These are phyloP conservation scores for Cottus gobio DNA, from an alignment of 2,113 vertebrate species.

Conservation along the genomic window DNA sequence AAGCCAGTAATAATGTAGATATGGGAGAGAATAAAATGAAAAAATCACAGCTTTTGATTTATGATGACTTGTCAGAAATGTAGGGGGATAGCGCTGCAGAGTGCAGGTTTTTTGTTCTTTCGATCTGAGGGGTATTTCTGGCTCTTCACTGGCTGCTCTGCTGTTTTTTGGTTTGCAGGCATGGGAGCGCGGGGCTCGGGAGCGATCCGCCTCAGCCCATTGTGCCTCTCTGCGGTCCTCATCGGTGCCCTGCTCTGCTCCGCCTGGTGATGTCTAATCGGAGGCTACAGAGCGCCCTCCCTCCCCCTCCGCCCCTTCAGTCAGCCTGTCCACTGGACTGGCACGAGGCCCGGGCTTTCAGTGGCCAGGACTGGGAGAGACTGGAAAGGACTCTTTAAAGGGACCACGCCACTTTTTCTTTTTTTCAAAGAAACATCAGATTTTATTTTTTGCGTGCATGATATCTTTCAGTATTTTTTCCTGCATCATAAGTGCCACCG, in stretches of 20 bases:
- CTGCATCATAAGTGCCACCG: slow-evolving; percentile 63
- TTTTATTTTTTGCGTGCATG: slow-evolving; percentile 66
- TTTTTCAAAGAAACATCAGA: slow-evolving; percentile 43
- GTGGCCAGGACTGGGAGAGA: slow-evolving; percentile 31
- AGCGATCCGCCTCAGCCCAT: slow-evolving; percentile 61
- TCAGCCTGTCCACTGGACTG: slow-evolving; percentile 52
- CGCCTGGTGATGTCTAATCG: slow-evolving; percentile 75
- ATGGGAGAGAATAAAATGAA: slow-evolving; percentile 12
- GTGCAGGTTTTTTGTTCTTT: slow-evolving; percentile 40
- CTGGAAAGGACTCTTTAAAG: slow-evolving; percentile 56
- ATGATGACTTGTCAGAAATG: slow-evolving; percentile 58
- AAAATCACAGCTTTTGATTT: slow-evolving; percentile 62
- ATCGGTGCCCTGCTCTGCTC: slow-evolving; percentile 71
- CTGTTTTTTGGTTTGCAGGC: slow-evolving; percentile 80
- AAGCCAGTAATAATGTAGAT: slow-evolving; percentile 73
- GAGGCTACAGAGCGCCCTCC: slow-evolving; percentile 29
- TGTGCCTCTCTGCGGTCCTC: slow-evolving; percentile 74
- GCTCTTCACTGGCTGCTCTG: slow-evolving; percentile 40
- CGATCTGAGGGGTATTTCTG: slow-evolving; percentile 22
- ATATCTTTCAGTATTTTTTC: slow-evolving; percentile 57
- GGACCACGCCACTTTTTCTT: slow-evolving; percentile 44
- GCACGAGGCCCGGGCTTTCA: slow-evolving; percentile 49
- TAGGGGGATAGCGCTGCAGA: slow-evolving; percentile 23
- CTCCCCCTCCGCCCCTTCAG: slow-evolving; percentile 43
- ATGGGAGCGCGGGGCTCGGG: slow-evolving; percentile 91